These are phyloP conservation scores for Rachycentron canadum DNA, from an alignment of 2,797 vertebrate species.

Conservation along the genomic window DNA sequence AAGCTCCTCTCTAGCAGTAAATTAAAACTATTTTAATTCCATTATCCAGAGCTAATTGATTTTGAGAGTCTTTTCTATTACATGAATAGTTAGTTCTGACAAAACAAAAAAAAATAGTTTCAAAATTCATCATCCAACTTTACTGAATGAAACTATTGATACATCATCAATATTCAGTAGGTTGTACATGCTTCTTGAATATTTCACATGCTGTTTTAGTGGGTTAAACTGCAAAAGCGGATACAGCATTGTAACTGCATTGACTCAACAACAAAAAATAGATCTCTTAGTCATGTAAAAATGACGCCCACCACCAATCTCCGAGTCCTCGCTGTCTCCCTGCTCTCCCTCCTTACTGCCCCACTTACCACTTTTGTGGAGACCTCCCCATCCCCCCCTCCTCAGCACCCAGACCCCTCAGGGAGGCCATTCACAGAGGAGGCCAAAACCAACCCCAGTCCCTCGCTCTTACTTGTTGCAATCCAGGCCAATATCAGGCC, in stretches of 20 bases:
- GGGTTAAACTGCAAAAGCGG: constrained; percentile 75
- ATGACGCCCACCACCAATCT: constrained; percentile 87
- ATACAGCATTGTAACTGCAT: constrained; percentile 78
- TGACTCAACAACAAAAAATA: constrained; percentile 86
- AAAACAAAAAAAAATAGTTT: constrained; percentile 12
- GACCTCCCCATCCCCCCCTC: constrained; percentile 71
- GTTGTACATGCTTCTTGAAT: constrained; percentile 63
- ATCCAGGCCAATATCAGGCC: constrained; percentile 71
- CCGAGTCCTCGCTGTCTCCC: constrained; percentile 81
- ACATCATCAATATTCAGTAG: constrained; percentile 53
- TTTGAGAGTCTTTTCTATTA: constrained; percentile 40
- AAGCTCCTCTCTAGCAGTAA: constrained; percentile 42
- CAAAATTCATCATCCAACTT: constrained; percentile 27
- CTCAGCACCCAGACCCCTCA: constrained; percentile 64
- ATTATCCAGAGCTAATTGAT: constrained; percentile 42
- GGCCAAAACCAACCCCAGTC: constrained; percentile 65
- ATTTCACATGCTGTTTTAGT: constrained; percentile 76
- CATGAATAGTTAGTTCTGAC: constrained; percentile 15
- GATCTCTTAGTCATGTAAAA: constrained; percentile 87
- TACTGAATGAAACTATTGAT: constrained; percentile 62
- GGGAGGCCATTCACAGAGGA: constrained; percentile 66
- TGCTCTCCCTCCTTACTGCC: constrained; percentile 83
- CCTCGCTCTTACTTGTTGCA: constrained; percentile 68
- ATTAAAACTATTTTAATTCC: constrained; percentile 64
- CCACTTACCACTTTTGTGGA: constrained; percentile 76